These are phyloP conservation scores for Mormyrops attenuatus DNA, from an alignment of 2,797 vertebrate species.

Conservation along the genomic window DNA sequence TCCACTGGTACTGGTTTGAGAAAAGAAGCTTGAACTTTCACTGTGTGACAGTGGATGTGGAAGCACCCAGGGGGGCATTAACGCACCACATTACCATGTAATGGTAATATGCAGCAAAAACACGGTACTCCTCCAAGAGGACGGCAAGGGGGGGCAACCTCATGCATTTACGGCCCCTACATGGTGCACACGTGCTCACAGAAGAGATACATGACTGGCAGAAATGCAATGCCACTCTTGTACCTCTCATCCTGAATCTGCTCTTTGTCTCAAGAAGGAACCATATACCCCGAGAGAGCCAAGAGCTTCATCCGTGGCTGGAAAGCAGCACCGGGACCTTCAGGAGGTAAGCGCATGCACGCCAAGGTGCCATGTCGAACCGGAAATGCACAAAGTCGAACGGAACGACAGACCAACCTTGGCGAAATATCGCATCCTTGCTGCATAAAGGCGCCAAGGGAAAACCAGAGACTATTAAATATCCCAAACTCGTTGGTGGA, in stretches of 20 bases:
- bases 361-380: conserved; percentile 60
- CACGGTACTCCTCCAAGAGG: conserved; percentile 90
- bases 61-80: neutral
- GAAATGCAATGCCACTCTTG: conserved; percentile 33
- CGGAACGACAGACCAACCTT: conserved; percentile 65
- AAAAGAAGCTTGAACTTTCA: neutral
- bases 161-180: conserved; percentile 71
- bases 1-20: neutral
- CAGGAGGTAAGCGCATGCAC: conserved; percentile 52
- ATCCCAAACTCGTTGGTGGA: conserved; percentile 99
- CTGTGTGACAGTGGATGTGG: neutral
- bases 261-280: conserved; percentile 35
- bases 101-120: conserved; percentile 87
- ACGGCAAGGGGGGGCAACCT: conserved; percentile 64
- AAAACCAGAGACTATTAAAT: conserved; percentile 99
- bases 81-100: conserved; percentile 51
- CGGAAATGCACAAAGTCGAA: conserved; percentile 73
- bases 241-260: conserved; percentile 38
- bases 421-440: conserved; percentile 82
- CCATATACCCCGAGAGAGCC: conserved; percentile 5
- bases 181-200: conserved; percentile 65
- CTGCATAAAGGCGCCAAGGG: conserved; percentile 77
- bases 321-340: neutral
- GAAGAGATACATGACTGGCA: conserved; percentile 39
- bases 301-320: neutral